Percentiles rank a stretch among this genome's conserved stretches.
phyloP scores from a whole-genome alignment of 2,888 invertebrate species.

The Drosophila seclusa region DNA sequence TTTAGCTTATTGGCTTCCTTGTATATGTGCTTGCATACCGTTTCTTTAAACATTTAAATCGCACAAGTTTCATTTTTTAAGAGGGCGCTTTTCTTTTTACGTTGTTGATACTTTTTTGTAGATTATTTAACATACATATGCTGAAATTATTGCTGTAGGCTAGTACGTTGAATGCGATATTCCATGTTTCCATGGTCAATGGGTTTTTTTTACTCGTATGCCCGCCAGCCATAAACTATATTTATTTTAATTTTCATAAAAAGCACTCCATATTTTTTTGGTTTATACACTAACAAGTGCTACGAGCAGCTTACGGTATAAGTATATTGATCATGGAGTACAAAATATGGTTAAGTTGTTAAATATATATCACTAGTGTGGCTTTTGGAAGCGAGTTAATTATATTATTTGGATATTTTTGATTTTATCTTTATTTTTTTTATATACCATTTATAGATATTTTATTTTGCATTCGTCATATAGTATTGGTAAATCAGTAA shows the following conservation, averaged over 20 bases:
- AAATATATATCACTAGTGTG: not conserved
- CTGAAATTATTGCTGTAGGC: conserved; percentile 28
- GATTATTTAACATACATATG: conserved; percentile 16
- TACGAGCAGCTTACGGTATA: not conserved
- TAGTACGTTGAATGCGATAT: conserved; percentile 5
- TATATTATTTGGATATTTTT: not conserved
- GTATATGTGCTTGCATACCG: not conserved
- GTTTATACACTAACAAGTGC: conserved; percentile 1
- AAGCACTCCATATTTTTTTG: conserved; percentile 17
- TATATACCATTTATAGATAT: not conserved
- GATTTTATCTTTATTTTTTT: not conserved
- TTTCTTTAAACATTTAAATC: conserved; percentile 6
- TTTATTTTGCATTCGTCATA: not conserved
- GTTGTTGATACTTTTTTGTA: conserved; percentile 12
- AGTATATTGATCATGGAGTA: not conserved
- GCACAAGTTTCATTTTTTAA: not conserved
- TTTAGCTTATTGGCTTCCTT: conserved; percentile 25
- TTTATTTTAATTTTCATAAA: conserved; percentile 40
- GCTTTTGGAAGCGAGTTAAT: not conserved
- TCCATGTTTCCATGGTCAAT: conserved; percentile 47
- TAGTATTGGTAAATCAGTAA: not conserved
- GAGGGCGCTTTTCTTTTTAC: not conserved
- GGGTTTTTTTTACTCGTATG: conserved; percentile 30
- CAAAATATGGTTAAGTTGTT: too few species aligned
- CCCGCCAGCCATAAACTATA: conserved; percentile 52